Percentiles rank a stretch among this genome's conserved stretches.
These are phyloP conservation scores for Amblyteles armatorius DNA, from an alignment of 2,888 invertebrate species.

Conservation along the genomic window DNA sequence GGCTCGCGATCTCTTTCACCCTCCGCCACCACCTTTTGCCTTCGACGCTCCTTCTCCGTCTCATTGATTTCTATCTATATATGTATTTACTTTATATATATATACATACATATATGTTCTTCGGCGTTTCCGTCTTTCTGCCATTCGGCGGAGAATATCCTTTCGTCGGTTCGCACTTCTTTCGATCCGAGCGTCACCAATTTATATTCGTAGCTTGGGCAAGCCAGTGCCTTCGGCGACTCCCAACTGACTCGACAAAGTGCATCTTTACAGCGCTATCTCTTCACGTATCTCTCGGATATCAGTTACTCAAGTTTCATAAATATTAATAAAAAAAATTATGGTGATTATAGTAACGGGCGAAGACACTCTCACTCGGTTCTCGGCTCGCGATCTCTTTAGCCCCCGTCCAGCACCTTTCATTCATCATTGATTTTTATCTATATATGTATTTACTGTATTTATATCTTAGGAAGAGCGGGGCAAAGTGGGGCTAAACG, in stretches of 20 bases:
- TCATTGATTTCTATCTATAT: conserved; percentile 50
- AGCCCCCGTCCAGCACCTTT: conserved; percentile 50
- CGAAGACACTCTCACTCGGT: conserved; percentile 68
- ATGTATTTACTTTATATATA: conserved; percentile 43
- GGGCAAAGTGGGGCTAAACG: too few relatives aligned
- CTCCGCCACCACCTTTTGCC: conserved; percentile 50
- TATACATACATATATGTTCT: conserved; percentile 11
- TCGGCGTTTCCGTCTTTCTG: conserved; percentile 28
- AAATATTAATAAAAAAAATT: background rate
- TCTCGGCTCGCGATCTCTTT: conserved; percentile 51
- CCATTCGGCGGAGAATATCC: background rate
- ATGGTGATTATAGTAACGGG: conserved; percentile 28
- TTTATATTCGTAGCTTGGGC: background rate
- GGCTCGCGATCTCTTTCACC: conserved; percentile 57
- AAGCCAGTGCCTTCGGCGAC: conserved; percentile 27
- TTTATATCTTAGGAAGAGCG: background rate
- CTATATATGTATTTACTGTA: conserved; percentile 38
- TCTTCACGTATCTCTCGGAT: conserved; percentile 18
- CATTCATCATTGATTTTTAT: conserved; percentile 47
- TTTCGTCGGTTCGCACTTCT: background rate
- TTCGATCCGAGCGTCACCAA: conserved; percentile 14
- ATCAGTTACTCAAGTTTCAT: conserved; percentile 15
- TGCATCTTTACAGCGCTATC: conserved; percentile 58
- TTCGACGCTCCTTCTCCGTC: conserved; percentile 55
- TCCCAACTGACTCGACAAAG: conserved; percentile 60